Evolutionary conservation across 2,888 invertebrate genomes (phyloP).

Genomic region (Apamea epomidion): DNA sequence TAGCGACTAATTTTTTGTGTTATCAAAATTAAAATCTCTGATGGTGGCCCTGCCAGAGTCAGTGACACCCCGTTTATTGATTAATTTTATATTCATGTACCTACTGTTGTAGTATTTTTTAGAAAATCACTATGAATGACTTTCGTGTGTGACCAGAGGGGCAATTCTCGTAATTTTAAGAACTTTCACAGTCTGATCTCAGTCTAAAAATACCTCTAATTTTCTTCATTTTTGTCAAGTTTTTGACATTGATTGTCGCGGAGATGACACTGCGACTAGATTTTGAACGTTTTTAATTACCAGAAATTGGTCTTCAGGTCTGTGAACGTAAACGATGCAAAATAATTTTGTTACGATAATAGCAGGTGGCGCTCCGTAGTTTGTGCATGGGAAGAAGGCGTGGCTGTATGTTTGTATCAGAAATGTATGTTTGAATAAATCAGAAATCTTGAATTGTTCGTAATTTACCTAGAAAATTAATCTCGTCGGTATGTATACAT

Average conservation of each 20-base stretch:
- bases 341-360: background rate
- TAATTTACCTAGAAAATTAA: slow-evolving; percentile 7
- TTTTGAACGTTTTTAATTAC: too few species aligned
- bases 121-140: background rate
- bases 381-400: background rate
- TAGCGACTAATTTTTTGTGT: too few species aligned
- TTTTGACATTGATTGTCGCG: too few species aligned
- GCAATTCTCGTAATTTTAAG: too few species aligned
- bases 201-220: too few species aligned
- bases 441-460: background rate
- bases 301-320: too few species aligned
- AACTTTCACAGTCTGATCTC: too few species aligned
- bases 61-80: too few species aligned
- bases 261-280: too few species aligned
- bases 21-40: too few species aligned
- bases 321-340: background rate
- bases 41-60: too few species aligned
- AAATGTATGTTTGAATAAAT: background rate
- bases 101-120: background rate
- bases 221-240: too few species aligned
- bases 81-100: background rate
- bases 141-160: background rate
- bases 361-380: background rate
- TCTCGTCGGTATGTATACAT: background rate
- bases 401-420: background rate